Base-by-base conservation (phyloP, 2,113 vertebrate genomes). In the Ceyx melanurus region DNA sequence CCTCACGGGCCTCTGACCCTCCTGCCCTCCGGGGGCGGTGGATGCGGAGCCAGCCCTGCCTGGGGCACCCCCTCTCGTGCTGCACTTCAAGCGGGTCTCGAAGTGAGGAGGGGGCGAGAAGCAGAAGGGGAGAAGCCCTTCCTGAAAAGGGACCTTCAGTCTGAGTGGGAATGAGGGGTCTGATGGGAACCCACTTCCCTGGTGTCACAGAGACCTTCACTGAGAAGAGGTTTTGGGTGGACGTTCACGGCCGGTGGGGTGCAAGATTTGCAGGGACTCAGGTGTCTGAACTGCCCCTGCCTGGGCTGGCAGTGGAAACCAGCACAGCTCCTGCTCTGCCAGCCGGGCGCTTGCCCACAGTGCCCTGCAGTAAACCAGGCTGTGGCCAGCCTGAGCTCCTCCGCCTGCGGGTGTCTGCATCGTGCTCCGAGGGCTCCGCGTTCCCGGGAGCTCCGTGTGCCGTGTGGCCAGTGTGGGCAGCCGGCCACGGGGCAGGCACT, bases 1-100 rank as follows among this genome's bases (percentile, higher is more conserved):
- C 92, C 98, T 99, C 73, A 98, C 99, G 0, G 98, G 98, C 89
- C 98, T 99, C 82, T 98, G 95, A 71, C 79, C 82, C 65, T 79
- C 54, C 94, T 86, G 64, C 70, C 92, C 97, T 53, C n/a, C 3
- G 3, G 53, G 89, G 87, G 72, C 88, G 68, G 61, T 53, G 90
- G 93, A 68, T 13, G 1, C 56, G 43, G 50, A 91, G 79, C 91
- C 71, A 42, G 86, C 58, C 23, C 73, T 21, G 2, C 6, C 26
- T 4, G 33, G 89, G 78, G 74, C 58, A 51, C 51, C 62, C 87
- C 62, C 0, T n/a, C 83, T 40, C 40, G 86, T n/a, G 82, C 95
- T 85, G 84, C 73, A 21, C 87, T 71, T 76, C 72, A 53, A 86
- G 95, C 65, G 9, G 62, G 40, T 31, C 82, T 67, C 4, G 0